Evolutionary conservation across 2,888 invertebrate genomes (phyloP).

Genomic region (Elgonia sp.): DNA sequence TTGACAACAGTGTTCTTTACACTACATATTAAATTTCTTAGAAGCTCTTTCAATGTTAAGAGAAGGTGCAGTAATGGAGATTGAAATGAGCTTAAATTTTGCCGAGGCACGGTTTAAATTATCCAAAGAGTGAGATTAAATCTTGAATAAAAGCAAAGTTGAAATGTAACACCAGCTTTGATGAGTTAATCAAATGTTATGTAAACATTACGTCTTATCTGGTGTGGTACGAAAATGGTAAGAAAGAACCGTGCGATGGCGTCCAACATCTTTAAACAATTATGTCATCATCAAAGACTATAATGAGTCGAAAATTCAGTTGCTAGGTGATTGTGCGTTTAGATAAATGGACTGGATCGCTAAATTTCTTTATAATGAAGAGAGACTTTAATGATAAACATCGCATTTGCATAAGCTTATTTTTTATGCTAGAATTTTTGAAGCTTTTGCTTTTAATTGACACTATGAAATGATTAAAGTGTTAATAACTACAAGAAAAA

Average conservation of each 20-base stretch:
- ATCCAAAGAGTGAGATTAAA: not conserved
- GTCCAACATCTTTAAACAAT: conserved; percentile 72
- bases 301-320: not conserved
- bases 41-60: too few relatives aligned
- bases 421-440: not conserved
- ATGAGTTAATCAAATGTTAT: conserved; percentile 77
- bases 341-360: conserved; percentile 14
- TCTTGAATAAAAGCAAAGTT: conserved; percentile 26
- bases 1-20: conserved; percentile 48
- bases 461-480: not conserved
- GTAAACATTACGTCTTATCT: conserved; percentile 80
- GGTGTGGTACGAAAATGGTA: conserved; percentile 50
- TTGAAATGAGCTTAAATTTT: not conserved
- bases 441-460: conserved; percentile 23
- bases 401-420: conserved; percentile 50
- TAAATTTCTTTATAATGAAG: too few relatives aligned
- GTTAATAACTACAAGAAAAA: too few relatives aligned
- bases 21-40: not conserved
- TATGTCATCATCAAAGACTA: conserved; percentile 74
- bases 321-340: not conserved
- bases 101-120: not conserved
- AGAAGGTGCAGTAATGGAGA: too few relatives aligned
- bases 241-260: conserved; percentile 74
- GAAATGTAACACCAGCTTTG: conserved; percentile 78
- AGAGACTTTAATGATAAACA: conserved; percentile 50